Conservation (phyloP, 2,113 vertebrate species). For the Elephantulus edwardii region DNA sequence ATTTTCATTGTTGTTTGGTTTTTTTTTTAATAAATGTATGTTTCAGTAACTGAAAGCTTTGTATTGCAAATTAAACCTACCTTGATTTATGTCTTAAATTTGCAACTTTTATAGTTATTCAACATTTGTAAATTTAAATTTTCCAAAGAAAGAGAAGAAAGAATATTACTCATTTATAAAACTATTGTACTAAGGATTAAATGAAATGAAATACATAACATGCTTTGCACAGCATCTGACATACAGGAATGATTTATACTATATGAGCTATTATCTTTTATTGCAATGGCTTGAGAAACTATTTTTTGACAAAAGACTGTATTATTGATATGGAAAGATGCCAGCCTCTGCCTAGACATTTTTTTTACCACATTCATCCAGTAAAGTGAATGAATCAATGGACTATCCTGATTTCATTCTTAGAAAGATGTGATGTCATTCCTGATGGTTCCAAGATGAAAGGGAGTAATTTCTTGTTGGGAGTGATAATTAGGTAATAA, state of each 20-base stretch:
- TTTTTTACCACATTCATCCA: slow-evolving; percentile 4
- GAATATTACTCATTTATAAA: not conserved
- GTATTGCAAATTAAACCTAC: not conserved
- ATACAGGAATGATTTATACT: not conserved
- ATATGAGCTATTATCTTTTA: not conserved
- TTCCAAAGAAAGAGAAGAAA: not conserved
- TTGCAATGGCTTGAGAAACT: not conserved
- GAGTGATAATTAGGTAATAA: not conserved
- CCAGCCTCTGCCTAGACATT: not conserved
- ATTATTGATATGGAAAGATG: not conserved
- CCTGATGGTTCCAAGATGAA: not conserved
- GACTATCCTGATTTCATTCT: not conserved
- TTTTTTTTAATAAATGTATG: not conserved
- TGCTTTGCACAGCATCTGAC: not conserved
- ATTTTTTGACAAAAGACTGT: not conserved
- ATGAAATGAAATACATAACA: not conserved
- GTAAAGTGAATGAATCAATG: not conserved
- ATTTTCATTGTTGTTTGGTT: too few relatives aligned
- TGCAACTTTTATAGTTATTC: not conserved
- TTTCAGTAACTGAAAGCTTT: not conserved
- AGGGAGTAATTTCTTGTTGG: slow-evolving; percentile 1
- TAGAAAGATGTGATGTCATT: not conserved
- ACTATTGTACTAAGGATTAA: not conserved
- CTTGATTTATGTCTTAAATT: not conserved
- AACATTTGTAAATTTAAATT: not conserved